phyloP scores from a whole-genome alignment of 2,888 invertebrate species.

The Drosophila atroscutellata region DNA sequence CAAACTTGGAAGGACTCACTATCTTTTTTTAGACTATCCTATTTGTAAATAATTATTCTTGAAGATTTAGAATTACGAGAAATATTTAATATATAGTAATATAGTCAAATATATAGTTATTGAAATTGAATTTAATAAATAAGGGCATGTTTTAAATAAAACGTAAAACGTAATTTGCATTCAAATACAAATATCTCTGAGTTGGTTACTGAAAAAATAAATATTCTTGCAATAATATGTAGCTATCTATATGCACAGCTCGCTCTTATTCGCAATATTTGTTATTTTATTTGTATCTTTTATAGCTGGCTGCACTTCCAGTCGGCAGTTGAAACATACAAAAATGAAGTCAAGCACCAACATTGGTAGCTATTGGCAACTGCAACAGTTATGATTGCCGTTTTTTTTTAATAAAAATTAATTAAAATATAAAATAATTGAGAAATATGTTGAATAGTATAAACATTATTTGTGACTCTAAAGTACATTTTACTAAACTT shows the following conservation, averaged over 20 bases:
- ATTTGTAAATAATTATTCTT: neutral
- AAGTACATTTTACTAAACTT: neutral
- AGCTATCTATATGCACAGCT: neutral
- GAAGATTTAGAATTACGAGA: neutral
- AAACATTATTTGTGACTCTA: neutral
- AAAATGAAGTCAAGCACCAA: constrained; percentile 18
- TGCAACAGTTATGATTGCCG: constrained; percentile 5
- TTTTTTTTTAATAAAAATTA: no score
- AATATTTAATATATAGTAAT: no score
- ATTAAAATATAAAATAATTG: neutral
- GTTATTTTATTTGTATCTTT: constrained; percentile 25
- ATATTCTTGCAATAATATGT: neutral
- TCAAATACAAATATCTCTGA: neutral
- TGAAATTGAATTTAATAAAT: neutral
- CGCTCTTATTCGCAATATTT: constrained; percentile 14
- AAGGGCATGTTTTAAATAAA: neutral
- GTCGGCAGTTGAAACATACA: constrained; percentile 48
- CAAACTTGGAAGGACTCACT: neutral
- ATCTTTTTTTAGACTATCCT: neutral
- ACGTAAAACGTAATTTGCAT: neutral
- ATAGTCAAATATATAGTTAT: neutral
- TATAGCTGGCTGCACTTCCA: constrained; percentile 44
- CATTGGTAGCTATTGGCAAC: neutral
- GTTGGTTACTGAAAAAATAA: neutral
- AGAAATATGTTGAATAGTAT: neutral